Base-by-base conservation (phyloP, 2,113 vertebrate genomes). In the Mandrillus leucophaeus region DNA sequence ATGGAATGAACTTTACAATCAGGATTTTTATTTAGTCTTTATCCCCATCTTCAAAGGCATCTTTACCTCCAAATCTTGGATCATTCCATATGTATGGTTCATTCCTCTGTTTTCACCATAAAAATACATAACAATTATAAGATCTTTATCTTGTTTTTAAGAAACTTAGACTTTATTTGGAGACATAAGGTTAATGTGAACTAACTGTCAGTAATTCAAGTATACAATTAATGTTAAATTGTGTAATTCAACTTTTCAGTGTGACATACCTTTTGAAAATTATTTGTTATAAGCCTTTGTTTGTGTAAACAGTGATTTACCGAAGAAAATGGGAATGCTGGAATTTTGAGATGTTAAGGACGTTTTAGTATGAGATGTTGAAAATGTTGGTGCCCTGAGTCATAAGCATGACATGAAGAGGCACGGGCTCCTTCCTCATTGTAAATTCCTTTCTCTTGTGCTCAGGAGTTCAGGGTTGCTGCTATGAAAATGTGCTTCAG, bases 301-400 rank as follows among this genome's bases (percentile, higher is more conserved):
- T 52, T 66, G 84, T 43, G 14, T 48, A 66, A 85, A 81, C 13
- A 94, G 5, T 90, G n/a, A 55, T 79, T 91, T 84, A 84, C 75
- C 73, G 38, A 95, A 91, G 76, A 91, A 48, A 96, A 17, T 88
- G 38, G 32, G 95, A 87, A 59, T 96, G 61, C 70, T 95, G 52
- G 11, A 87, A 84, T 78, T 95, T 82, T 88, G 70, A 88, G 52
- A 93, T 80, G 52, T 82, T 30, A 57, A 55, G 76, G 59, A 90
- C 27, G 12, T 90, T 96, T 82, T 78, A 87, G 80, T 82, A 40
- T 78, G 85, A 93, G 40, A 32, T 76, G 18, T n/a, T 90, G n/a
- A 43, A 87, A 78, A 55, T 93, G 75, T 61, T 86, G n/a, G 59
- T 13, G 40, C 48, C 43, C 18, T 73, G 45, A 61, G 9, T 78